Evolutionary conservation across 2,797 vertebrate genomes (phyloP).

Genomic region (Anguilla pacifica): DNA sequence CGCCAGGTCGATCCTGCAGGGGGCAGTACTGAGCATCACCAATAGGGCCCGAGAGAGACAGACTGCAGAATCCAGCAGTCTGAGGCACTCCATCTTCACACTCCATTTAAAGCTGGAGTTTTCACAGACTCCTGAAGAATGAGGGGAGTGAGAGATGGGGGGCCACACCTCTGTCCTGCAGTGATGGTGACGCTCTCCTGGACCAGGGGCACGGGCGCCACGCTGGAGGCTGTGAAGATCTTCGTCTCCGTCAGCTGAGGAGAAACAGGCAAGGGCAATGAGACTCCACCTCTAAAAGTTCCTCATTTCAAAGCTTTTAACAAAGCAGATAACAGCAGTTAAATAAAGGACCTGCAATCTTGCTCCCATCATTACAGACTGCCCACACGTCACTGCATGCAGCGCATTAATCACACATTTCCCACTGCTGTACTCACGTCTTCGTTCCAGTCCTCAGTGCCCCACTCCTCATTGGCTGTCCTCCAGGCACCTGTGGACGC

Average conservation of each 20-base stretch:
- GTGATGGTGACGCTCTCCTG: constrained; percentile 98
- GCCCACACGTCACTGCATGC: background rate
- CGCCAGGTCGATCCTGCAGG: constrained; percentile 91
- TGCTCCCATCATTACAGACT: background rate
- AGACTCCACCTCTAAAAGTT: background rate
- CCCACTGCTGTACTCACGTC: constrained; percentile 79
- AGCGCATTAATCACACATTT: background rate
- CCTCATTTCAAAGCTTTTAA: background rate
- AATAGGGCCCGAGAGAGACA: background rate
- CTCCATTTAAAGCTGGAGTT: background rate
- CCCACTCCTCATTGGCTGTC: constrained; percentile 93
- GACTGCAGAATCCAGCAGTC: background rate
- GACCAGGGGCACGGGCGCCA: constrained; percentile 85
- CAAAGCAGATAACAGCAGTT: background rate
- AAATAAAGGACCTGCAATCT: background rate
- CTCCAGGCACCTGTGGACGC: constrained; percentile 86
- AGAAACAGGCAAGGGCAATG: background rate
- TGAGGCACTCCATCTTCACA: background rate
- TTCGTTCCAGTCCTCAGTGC: constrained; percentile 98
- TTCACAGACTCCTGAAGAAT: background rate
- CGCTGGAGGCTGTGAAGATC: constrained; percentile 97
- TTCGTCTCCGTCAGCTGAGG: constrained; percentile 95
- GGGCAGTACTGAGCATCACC: background rate
- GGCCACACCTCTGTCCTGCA: constrained; percentile 87
- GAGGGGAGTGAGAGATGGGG: too few species aligned